Conservation (phyloP, 2,113 vertebrate species). For the Laticauda laticaudata region DNA sequence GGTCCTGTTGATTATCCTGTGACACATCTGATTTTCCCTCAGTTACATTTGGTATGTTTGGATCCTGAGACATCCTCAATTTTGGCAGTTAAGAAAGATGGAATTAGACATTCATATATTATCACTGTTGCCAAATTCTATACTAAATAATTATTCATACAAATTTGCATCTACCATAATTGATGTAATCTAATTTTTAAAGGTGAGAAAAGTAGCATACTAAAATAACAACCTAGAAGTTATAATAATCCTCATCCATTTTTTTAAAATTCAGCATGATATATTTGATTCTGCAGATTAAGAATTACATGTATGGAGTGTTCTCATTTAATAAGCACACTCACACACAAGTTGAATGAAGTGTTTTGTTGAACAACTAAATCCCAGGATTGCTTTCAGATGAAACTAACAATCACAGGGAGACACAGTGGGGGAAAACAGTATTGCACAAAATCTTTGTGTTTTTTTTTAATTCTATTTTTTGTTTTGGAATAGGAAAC, state of each 20-base stretch:
- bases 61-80: slow-evolving; percentile 83
- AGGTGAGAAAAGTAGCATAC: background rate
- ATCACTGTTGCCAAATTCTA: background rate
- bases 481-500: background rate
- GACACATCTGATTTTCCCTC: slow-evolving; percentile 67
- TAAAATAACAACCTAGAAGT: background rate
- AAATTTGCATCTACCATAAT: background rate
- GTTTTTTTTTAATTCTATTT: background rate
- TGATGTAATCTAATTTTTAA: slow-evolving; percentile 12
- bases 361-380: background rate
- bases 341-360: background rate
- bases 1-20: slow-evolving; percentile 61
- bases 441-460: background rate
- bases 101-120: background rate
- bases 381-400: background rate
- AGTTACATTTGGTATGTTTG: slow-evolving; percentile 65
- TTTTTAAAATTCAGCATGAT: background rate
- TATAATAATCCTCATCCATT: background rate
- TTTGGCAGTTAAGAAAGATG: slow-evolving; percentile 40
- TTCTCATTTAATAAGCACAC: background rate
- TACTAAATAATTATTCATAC: background rate
- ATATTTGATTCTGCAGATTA: background rate
- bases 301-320: background rate
- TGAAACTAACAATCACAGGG: background rate
- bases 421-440: background rate